A percentile compares a stretch with the other conserved stretches of the same genome.
Conservation (phyloP, 2,888 invertebrate genomes). For the Caenorhabditis sulstoni region DNA sequence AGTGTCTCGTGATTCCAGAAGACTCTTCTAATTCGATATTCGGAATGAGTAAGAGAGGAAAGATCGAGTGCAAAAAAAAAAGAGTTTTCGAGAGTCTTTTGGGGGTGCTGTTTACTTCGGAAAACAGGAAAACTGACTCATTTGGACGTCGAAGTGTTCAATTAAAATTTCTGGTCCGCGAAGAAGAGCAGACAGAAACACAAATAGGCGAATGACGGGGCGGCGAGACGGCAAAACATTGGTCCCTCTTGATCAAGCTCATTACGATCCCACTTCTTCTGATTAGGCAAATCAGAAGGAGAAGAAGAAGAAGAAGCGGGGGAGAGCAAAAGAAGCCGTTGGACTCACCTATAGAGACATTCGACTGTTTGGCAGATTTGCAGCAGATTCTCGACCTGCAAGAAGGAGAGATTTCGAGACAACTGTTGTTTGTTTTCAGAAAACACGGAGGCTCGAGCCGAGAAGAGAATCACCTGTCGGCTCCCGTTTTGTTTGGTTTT, state of each 20-base stretch:
- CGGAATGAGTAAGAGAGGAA: conserved; percentile 22
- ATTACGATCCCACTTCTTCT: conserved; percentile 25
- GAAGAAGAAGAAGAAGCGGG: background rate
- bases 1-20: conserved; percentile 24
- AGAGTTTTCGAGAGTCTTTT: conserved; percentile 1
- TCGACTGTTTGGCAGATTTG: conserved; percentile 38
- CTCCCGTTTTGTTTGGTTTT: conserved; percentile 17
- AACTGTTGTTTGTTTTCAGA: conserved; percentile 47
- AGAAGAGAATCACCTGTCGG: conserved; percentile 24
- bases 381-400: conserved; percentile 48
- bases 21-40: conserved; percentile 24
- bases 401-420: conserved; percentile 12
- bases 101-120: background rate
- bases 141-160: conserved; percentile 45
- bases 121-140: conserved; percentile 41
- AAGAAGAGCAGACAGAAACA: conserved; percentile 18
- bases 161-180: conserved; percentile 38
- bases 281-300: conserved; percentile 32
- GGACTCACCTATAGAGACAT: conserved; percentile 47
- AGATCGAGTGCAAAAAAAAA: conserved; percentile 19
- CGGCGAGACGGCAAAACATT: conserved; percentile 6
- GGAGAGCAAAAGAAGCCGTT: background rate
- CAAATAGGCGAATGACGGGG: background rate
- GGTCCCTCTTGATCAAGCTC: conserved; percentile 33
- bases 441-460: background rate